Evolutionary conservation across 2,797 vertebrate species (phyloP), one percentile per base, ranked within the genome.

Genomic region (Scolopax rusticola): DNA sequence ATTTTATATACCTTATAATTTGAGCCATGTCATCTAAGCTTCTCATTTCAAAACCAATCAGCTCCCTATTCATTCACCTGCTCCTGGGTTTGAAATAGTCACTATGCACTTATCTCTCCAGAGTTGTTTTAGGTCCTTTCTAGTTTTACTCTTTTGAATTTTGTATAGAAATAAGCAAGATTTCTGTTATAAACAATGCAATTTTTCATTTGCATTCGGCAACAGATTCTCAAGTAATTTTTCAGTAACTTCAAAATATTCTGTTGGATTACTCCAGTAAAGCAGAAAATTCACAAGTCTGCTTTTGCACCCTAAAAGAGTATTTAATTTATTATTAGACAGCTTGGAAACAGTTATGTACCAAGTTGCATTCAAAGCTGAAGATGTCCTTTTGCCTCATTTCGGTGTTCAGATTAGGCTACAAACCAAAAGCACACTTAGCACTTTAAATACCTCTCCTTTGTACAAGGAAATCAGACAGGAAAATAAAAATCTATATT

Each of bases 21-120:
- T 77, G 24, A 88, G 33, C 57, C 17, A 12, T 48, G 51, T 57
- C 30, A 63, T 68, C 53, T 47, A 43, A 77, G 47, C n/a, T 54
- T 61, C 63, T 57, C 12, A 59, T 86, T 92, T 96, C 69, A 70
- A 89, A 88, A 83, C 40, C 41, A 92, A 84, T 90, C 81, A 80
- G 36, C 38, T 77, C 27, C 16, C 77, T 77, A 84, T 81, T 96
- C 65, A 84, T 89, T 77, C 65, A 84, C 19, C 60, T 74, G 27
- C 48, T 87, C 11, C n/a, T 81, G 19, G 6, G 6, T 84, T 93
- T 93, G 23, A 86, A 84, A 67, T 74, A 43, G 16, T 86, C 41
- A 20, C 28, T 50, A 8, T 51, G 53, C 18, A 40, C n/a, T 83
- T 90, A 60, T 43, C 14, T 59, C 45, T 71, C 21, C 32, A 38